phyloP scores from a whole-genome alignment of 2,797 vertebrate species.

The Rhinophrynus dorsalis region DNA sequence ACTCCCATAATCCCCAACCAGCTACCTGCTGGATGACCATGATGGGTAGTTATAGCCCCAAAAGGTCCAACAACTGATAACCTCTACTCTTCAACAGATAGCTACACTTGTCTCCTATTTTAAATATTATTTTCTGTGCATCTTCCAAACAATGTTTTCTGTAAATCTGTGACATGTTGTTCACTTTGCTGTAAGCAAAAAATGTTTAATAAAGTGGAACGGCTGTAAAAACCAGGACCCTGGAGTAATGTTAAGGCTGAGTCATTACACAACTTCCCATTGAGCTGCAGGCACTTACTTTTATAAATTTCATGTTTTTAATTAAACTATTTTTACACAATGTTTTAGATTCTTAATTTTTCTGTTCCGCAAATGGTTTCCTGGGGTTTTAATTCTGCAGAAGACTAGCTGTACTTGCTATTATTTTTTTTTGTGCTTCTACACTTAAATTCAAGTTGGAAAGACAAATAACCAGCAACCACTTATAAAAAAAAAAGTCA shows the following conservation, averaged over 20 bases:
- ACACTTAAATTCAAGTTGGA: background rate
- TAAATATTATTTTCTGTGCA: no score
- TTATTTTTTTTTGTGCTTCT: slow-evolving; percentile 1
- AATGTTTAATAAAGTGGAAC: slow-evolving; percentile 37
- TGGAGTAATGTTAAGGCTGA: slow-evolving; percentile 12
- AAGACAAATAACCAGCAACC: background rate
- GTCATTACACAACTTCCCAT: slow-evolving; percentile 9
- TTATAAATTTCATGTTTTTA: slow-evolving; percentile 2
- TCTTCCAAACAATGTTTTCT: no score
- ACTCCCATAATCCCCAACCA: no score
- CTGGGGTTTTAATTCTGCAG: slow-evolving; percentile 15
- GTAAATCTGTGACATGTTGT: background rate
- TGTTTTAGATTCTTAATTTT: slow-evolving; percentile 24
- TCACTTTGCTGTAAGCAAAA: background rate
- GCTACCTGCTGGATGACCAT: no score
- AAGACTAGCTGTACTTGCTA: background rate
- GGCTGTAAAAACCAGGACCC: slow-evolving; percentile 13
- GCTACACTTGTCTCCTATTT: no score
- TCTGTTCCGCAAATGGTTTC: background rate
- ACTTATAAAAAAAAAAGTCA: background rate
- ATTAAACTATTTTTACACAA: slow-evolving; percentile 2
- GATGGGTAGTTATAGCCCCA: no score
- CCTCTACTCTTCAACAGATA: no score
- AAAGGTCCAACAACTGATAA: no score
- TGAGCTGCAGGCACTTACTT: slow-evolving; percentile 18